phyloP scores from a whole-genome alignment of 2,113 vertebrate species.

The Thermophis baileyi region DNA sequence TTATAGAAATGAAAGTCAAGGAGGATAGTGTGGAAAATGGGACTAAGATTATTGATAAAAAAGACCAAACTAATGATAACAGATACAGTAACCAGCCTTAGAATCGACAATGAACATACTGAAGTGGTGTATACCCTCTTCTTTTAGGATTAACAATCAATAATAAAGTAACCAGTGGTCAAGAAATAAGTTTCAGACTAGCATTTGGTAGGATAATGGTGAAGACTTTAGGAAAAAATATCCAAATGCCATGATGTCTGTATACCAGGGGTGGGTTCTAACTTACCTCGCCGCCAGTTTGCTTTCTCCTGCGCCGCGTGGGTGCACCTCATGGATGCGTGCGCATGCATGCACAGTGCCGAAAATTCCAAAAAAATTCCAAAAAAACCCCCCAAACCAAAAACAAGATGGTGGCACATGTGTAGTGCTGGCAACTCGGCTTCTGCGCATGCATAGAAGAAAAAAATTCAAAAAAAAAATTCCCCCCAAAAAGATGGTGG shows the following conservation, averaged over 20 bases:
- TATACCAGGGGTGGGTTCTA: no score
- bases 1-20: background rate
- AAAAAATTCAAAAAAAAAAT: no score
- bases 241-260: background rate
- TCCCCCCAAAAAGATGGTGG: no score
- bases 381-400: no score
- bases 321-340: no score
- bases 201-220: background rate
- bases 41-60: background rate
- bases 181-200: background rate
- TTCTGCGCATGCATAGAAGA: no score
- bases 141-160: background rate
- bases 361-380: no score
- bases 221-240: background rate
- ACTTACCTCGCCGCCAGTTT: no score
- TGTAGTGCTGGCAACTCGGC: no score
- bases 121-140: background rate
- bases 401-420: no score
- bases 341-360: no score
- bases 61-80: background rate
- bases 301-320: no score
- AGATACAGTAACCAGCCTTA: background rate
- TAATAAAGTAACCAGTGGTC: background rate
- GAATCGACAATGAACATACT: background rate
- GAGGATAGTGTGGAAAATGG: background rate